Evolutionary conservation across 1,140 invertebrate species (phyloP).

Genomic region (Lethocerus indicus): DNA sequence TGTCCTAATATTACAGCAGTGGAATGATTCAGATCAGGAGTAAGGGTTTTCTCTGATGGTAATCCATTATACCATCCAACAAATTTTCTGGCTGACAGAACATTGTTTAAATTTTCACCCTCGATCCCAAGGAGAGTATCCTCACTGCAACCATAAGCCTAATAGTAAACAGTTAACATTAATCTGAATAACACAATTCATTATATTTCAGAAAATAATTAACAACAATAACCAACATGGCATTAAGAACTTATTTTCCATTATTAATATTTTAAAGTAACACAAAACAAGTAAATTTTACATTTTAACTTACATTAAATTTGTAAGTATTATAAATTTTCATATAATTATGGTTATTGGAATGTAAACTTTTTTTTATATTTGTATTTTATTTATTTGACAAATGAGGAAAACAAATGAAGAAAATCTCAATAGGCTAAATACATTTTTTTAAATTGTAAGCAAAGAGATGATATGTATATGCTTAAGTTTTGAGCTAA

Average conservation of each 20-base stretch:
- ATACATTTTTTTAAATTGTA: too few species aligned
- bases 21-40: slow-evolving; percentile 40
- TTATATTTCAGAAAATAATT: not conserved
- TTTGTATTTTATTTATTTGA: too few species aligned
- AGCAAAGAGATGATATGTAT: too few species aligned
- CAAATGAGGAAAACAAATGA: too few species aligned
- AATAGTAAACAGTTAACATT: slow-evolving; percentile 19
- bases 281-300: too few species aligned
- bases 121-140: slow-evolving; percentile 64
- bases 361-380: too few species aligned
- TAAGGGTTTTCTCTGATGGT: slow-evolving; percentile 53
- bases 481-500: too few species aligned
- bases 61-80: slow-evolving; percentile 98
- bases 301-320: slow-evolving; percentile 2
- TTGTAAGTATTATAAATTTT: not conserved
- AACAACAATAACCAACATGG: too few species aligned
- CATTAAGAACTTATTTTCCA: too few species aligned
- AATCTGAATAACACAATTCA: not conserved
- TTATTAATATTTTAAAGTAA: too few species aligned
- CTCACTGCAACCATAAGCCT: slow-evolving; percentile 76
- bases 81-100: slow-evolving; percentile 76
- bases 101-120: slow-evolving; percentile 67
- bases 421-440: too few species aligned
- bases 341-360: not conserved
- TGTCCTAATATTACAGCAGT: slow-evolving; percentile 79